A percentile compares a stretch with the other conserved stretches of the same genome.
Conservation (phyloP, 2,888 invertebrate species). For the Luperina nickerlii region DNA sequence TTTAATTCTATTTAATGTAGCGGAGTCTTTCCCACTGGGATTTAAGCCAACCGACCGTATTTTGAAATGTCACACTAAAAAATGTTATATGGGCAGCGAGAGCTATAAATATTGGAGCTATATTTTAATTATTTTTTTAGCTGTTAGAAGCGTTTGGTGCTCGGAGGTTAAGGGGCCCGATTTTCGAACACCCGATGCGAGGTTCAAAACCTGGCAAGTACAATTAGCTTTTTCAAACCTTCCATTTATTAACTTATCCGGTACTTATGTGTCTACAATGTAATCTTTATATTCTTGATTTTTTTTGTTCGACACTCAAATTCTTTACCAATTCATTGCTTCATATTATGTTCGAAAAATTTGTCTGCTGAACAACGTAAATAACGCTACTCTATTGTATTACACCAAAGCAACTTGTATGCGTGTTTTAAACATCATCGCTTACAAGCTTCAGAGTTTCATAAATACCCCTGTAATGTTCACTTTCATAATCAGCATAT, state of each 20-base stretch:
- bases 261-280: background rate
- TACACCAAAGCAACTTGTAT: too few species aligned
- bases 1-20: slow-evolving; percentile 36
- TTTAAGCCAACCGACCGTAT: slow-evolving; percentile 21
- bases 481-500: too few species aligned
- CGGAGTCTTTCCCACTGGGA: slow-evolving; percentile 19
- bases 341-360: too few species aligned
- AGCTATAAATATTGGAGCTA: slow-evolving; percentile 33
- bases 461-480: too few species aligned
- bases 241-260: background rate
- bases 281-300: too few species aligned
- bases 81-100: slow-evolving; percentile 5
- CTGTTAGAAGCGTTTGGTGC: background rate
- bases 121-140: slow-evolving; percentile 18
- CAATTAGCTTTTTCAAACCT: background rate
- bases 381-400: too few species aligned
- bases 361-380: too few species aligned
- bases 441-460: background rate
- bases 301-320: too few species aligned
- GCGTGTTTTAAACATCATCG: too few species aligned
- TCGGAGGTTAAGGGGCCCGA: background rate
- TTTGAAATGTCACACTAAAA: slow-evolving; percentile 38
- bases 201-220: background rate
- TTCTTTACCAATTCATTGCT: too few species aligned
- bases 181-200: background rate